These are phyloP conservation scores for Corythornis vintsioides DNA, from an alignment of 2,113 vertebrate genomes.

Conservation along the genomic window DNA sequence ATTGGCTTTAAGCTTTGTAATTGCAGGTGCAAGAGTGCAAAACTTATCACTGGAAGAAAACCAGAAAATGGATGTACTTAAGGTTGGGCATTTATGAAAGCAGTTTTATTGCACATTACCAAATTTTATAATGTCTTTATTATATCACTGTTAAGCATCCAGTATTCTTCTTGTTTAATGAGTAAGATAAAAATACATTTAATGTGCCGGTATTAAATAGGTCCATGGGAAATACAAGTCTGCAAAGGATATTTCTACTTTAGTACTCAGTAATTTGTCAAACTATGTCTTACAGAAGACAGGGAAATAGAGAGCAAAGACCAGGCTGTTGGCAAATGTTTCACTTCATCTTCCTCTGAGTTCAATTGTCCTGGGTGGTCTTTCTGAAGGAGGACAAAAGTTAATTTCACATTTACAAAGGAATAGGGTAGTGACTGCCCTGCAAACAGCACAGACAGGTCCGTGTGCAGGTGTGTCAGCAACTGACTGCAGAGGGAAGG, in stretches of 20 bases:
- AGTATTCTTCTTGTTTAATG: constrained; percentile 34
- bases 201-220: neutral
- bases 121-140: constrained; percentile 29
- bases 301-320: neutral
- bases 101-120: neutral
- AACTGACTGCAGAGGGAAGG: neutral
- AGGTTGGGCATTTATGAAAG: neutral
- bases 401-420: neutral
- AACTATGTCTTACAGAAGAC: neutral
- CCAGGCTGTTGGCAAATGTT: neutral
- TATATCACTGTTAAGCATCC: constrained; percentile 17
- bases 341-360: neutral
- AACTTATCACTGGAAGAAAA: neutral
- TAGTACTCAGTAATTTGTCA: neutral
- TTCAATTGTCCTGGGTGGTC: neutral
- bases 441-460: neutral
- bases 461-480: neutral
- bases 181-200: constrained; percentile 31
- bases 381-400: neutral
- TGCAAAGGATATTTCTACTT: neutral
- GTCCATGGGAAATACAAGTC: neutral
- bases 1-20: neutral
- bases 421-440: neutral
- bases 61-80: neutral
- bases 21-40: neutral